Base-by-base conservation (phyloP, 2,113 vertebrate species). In the Calidris pygmaea region DNA sequence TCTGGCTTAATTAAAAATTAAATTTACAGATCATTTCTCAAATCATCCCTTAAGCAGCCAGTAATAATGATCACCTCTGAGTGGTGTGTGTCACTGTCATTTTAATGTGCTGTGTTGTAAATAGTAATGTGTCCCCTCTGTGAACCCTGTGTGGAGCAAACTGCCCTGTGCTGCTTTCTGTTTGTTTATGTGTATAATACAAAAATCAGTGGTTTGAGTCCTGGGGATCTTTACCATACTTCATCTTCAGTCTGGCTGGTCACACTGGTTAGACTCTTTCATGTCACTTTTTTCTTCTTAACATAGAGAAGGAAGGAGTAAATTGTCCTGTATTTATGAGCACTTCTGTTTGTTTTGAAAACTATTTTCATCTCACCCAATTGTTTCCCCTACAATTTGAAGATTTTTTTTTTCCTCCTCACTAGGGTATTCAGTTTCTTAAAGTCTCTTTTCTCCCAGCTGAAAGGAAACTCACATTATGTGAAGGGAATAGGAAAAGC, bases 1-100 rank as follows among this genome's bases (percentile, higher is more conserved):
- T 97, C 88, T 95, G 85, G 93, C 87, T 96, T 98, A 97, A 97
- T 98, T 98, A 98, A 97, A 98, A 97, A 96, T 97, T 97, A 98
- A 98, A 96, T 94, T 97, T 97, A 96, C 96, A 98, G 97, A 97
- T 97, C 59, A 96, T 97, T 96, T 96, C 96, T 97, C 97, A 97
- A 97, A 93, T 96, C 27, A 24, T 96, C 96, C 95, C 95, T 93
- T 87, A 97, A 96, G 96, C 93, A 97, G 95, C 67, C 91, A 96
- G 92, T 97, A 97, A 96, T 97, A 96, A 85, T 20, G 41, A 77
- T 96, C 95, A 91, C 90, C 92, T 94, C 95, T n/a, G 73, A 94
- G 89, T 80, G 77, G 93, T 96, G 37, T 77, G 97, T 96, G 91
- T 96, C 67, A 74, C 89, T 97, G 94, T 82, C 83, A 89, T 78